Evolutionary conservation across 2,797 vertebrate genomes (phyloP), one percentile per base, ranked within the genome.

Genomic region (Malurus leucopterus): DNA sequence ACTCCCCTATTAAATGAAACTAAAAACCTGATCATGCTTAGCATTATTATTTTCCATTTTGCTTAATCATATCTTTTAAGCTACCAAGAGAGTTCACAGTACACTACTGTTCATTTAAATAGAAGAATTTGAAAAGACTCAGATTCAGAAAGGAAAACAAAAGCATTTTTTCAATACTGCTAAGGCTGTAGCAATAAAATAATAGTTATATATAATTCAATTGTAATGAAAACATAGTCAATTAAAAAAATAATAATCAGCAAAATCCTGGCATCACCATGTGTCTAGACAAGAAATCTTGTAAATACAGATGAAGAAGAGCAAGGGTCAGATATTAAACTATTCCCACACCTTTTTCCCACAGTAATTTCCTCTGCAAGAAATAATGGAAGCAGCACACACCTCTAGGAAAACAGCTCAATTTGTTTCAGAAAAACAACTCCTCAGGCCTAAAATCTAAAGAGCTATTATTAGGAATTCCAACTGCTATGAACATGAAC

Each of bases 91-190:
- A 78, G 30, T 44, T 67, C 19, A 43, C 1, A 64, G 36, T 69
- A 68, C 13, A 50, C 9, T 29, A 16, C 3, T n/a, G 47, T 41
- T 82, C 20, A 72, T 62, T 88, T 55, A 62, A 61, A 62, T 8
- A 54, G 11, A 47, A 53, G 10, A 80, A 82, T 12, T 34, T 41
- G n/a, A 89, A 88, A 72, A 49, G 8, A 62, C 8, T 62, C 57
- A 79, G 46, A 89, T 80, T 80, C 59, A 71, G 59, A 41, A 76
- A 44, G 14, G 47, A 55, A 93, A 86, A 46, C 13, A 88, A 72
- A 44, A 57, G 11, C 4, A 41, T 53, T 76, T 92, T 54, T 63
- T n/a, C 51, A 76, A 36, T 73, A 47, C 23, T 30, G 17, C 15
- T 14, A 73, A 70, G 16, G 24, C 14, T 59, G 63, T 82, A 84